Base-by-base conservation (phyloP, 2,797 vertebrate genomes). In the Euthynnus affinis region DNA sequence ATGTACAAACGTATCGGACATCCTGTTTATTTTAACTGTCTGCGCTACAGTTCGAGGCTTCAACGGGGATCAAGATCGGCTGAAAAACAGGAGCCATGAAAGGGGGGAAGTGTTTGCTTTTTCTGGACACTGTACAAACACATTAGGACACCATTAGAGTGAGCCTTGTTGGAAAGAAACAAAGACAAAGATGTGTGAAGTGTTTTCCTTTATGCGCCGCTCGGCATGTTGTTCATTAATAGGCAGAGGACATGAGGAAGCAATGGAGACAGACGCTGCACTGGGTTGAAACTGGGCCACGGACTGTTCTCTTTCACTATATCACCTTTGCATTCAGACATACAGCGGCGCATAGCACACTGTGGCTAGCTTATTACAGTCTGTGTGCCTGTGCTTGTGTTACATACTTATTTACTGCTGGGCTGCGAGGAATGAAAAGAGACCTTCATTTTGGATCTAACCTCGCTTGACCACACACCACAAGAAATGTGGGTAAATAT, bases 401-500 rank as follows among this genome's bases (percentile, higher is more conserved):
- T 88, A 69, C 76, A 74, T 80, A 60, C 71, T 76, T 83, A 87
- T 91, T 89, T 88, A 85, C 85, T 83, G 74, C 80, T 55, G 65
- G 55, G 69, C 80, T 78, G 71, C 20, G 4, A 78, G 69, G 78
- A 86, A 88, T 80, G 69, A 90, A 89, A 85, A 71, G 72, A 84
- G 64, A 70, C 78, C 71, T 83, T 87, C 70, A 82, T 82, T 90
- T 88, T 74, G 74, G 80, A 83, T 83, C 78, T 71, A 75, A 83
- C 78, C 71, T 82, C 12, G 29, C 74, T 77, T 84, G 89, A 91
- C 91, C 91, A 83, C 88, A 89, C 78, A 81, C 89, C 91, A 86
- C 89, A 91, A 92, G 88, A 92, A 89, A 89, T 92, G 84, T 87
- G 88, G 71, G 82, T 90, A 91, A 91, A 90, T 92, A 91, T 89